These are phyloP conservation scores for Tenthredo amoena DNA, from an alignment of 2,888 invertebrate species.

Conservation along the genomic window DNA sequence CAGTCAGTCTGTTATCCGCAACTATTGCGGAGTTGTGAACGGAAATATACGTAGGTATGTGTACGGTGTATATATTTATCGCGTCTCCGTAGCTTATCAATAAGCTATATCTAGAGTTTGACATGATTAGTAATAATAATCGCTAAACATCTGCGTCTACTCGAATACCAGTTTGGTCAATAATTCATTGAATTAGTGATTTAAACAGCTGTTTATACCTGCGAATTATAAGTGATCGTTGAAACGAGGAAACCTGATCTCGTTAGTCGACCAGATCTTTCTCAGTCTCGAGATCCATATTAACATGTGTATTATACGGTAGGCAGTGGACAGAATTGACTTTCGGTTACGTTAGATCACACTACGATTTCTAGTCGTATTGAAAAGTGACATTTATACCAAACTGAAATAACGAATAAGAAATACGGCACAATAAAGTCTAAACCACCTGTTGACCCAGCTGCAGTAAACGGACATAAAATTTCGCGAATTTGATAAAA, in stretches of 20 bases:
- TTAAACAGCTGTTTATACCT: slow-evolving; percentile 13
- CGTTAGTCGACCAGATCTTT: not conserved
- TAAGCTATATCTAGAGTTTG: not conserved
- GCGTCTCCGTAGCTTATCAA: not conserved
- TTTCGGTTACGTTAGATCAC: slow-evolving; percentile 18
- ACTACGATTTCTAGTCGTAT: not conserved
- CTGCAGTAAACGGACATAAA: slow-evolving; percentile 52
- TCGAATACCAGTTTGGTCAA: not conserved
- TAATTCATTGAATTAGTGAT: not conserved
- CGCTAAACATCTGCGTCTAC: not conserved
- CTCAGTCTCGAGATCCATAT: not conserved
- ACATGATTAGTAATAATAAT: slow-evolving; percentile 15
- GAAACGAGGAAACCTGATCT: not conserved
- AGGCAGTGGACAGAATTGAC: slow-evolving; percentile 45
- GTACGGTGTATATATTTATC: not conserved
- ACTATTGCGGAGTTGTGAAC: not conserved
- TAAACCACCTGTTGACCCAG: slow-evolving; percentile 43
- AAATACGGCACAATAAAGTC: not conserved
- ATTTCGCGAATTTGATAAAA: not conserved
- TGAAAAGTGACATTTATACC: not conserved
- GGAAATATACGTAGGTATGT: not conserved
- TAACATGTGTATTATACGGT: not conserved
- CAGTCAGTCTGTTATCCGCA: not conserved
- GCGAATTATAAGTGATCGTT: not conserved
- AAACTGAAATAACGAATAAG: not conserved